Conservation (phyloP, 1,140 invertebrate species). For the Acromyrmex echinatior region DNA sequence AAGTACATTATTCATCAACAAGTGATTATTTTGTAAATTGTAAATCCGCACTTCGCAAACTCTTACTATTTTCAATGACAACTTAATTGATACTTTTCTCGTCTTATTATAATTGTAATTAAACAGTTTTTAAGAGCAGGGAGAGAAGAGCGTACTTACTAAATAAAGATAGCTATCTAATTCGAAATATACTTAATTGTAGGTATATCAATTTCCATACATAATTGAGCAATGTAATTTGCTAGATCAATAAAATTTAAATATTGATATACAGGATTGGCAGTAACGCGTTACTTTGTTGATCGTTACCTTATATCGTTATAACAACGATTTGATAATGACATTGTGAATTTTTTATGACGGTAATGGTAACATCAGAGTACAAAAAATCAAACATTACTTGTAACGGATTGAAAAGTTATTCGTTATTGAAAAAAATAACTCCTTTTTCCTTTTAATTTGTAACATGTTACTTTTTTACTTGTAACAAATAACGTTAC, state of each 20-base stretch:
- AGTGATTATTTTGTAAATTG: conserved; percentile 35
- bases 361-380: no score
- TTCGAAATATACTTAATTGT: conserved; percentile 21
- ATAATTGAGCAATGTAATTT: conserved; percentile 51
- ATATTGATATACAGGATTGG: neutral
- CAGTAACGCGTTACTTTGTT: no score
- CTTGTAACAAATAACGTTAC: no score
- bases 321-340: no score
- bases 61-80: neutral
- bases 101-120: neutral
- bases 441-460: no score
- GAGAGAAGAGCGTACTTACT: neutral
- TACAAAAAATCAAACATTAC: no score
- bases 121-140: neutral
- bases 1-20: conserved; percentile 52
- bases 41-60: conserved; percentile 2
- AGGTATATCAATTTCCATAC: conserved; percentile 28
- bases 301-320: no score
- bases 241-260: conserved; percentile 42
- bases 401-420: no score
- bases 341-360: no score
- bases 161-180: conserved; percentile 34
- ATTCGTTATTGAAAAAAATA: no score
- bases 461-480: no score
- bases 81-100: conserved; percentile 5